Evolutionary conservation across 2,113 vertebrate genomes (phyloP), one percentile per base, ranked within the genome.

Genomic region (Bos indicus): DNA sequence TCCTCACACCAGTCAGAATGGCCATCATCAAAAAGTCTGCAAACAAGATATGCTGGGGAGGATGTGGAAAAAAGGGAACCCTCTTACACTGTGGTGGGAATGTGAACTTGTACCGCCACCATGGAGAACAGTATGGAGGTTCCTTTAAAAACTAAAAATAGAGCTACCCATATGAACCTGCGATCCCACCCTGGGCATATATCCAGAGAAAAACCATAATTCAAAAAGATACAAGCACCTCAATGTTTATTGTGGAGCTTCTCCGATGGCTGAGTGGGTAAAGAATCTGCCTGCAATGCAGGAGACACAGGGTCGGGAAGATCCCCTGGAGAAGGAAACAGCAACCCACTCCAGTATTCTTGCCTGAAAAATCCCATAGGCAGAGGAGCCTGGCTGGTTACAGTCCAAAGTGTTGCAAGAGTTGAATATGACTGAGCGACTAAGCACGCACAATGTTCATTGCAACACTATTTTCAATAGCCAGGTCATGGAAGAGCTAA

Each of bases 401-500:
- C 71, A 1, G 71, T 77, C 21, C 40, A 77, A 14, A 43, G 36
- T 25, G 71, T 26, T 12, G 0, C 21, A 26, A 43, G 10, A 74
- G 21, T 2, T 43, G 23, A 7, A 43, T 43, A 26, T 14, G 12
- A 43, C 40, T 13, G 71, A 26, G 23, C 0, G 1, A 77, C 71
- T 43, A 43, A 7, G 23, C 40, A 43, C 0, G 1, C 12, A 13
- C 23, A 12, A 9, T 43, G 71, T 43, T 43, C 67, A 15, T 2
- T 26, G 71, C 40, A 26, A 26, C 40, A 7, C 40, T 43, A 0
- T 77, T 43, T 43, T 77, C 40, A 43, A 14, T 77, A 43, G 71
- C 36, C 71, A 77, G 71, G 71, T 43, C 36, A 40, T 14, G 71
- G 71, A 77, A n/a, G 56, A 19, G 25, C 10, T 6, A 40, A 48